Conservation (phyloP, 2,888 invertebrate species). For the Dysmachus trigonus region DNA sequence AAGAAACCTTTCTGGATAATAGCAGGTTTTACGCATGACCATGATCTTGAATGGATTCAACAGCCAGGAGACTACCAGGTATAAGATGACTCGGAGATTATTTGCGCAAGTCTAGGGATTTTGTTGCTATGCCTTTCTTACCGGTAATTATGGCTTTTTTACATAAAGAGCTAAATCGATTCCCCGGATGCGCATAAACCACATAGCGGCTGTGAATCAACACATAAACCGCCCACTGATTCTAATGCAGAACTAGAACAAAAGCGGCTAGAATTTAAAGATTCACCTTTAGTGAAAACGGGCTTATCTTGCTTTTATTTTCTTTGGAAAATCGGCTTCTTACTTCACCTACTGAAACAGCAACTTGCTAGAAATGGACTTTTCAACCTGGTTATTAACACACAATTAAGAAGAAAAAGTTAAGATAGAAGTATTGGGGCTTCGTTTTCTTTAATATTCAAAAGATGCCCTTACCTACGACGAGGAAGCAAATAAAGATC, state of each 20-base stretch:
- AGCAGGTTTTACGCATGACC: background rate
- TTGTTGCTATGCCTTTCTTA: background rate
- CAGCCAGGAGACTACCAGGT: background rate
- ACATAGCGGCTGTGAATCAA: background rate
- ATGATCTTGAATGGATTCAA: background rate
- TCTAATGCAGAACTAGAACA: too few species aligned
- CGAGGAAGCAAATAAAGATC: constrained; percentile 37
- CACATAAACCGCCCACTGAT: background rate
- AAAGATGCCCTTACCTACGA: constrained; percentile 27
- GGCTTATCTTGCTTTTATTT: background rate
- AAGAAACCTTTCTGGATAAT: background rate
- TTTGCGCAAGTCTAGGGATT: background rate
- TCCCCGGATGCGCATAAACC: background rate
- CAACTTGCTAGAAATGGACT: background rate
- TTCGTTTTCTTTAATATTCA: background rate
- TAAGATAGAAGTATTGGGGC: background rate
- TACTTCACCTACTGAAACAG: background rate
- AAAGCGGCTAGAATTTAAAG: background rate
- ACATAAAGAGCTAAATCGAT: background rate
- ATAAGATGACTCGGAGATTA: background rate
- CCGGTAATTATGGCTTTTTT: background rate
- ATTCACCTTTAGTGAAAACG: background rate
- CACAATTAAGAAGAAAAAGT: background rate
- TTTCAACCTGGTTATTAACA: background rate
- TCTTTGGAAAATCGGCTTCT: background rate